These are phyloP conservation scores for Acrocephalus arundinaceus DNA, from an alignment of 2,113 vertebrate species.

Conservation along the genomic window DNA sequence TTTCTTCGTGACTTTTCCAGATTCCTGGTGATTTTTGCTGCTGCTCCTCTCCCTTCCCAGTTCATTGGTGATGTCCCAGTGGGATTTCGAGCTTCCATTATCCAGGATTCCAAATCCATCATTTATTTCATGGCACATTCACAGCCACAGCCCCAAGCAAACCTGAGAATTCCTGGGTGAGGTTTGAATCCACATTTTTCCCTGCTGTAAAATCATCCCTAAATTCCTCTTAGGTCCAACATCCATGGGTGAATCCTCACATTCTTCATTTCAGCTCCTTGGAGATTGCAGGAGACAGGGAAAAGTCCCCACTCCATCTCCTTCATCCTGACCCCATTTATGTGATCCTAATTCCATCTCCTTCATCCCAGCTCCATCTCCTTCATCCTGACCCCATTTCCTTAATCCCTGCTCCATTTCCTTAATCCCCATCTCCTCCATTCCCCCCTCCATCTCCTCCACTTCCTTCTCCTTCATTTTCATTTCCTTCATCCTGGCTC, in stretches of 20 bases:
- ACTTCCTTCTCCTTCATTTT: too few relatives aligned
- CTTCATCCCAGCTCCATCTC: not conserved
- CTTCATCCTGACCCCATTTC: too few relatives aligned
- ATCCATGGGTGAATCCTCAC: not conserved
- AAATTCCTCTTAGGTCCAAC: rapidly evolving
- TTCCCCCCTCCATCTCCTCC: rapidly evolving
- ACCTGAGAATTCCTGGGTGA: not conserved
- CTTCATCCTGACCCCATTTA: rapidly evolving
- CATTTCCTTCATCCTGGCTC: not conserved
- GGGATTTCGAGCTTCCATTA: not conserved
- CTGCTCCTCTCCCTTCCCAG: not conserved
- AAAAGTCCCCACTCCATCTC: not conserved
- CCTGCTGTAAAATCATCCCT: not conserved
- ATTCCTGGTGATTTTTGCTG: not conserved
- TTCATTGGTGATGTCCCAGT: not conserved
- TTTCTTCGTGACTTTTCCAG: not conserved
- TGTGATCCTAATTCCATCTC: too few relatives aligned
- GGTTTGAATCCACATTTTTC: not conserved
- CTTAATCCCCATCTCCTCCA: not conserved
- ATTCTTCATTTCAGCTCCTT: not conserved
- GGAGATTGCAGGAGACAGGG: not conserved
- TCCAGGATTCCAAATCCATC: rapidly evolving
- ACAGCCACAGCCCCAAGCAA: not conserved
- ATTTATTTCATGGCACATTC: not conserved
- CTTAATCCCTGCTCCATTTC: not conserved